Conservation (phyloP, 2,888 invertebrate species). For the Volucella zonaria region DNA sequence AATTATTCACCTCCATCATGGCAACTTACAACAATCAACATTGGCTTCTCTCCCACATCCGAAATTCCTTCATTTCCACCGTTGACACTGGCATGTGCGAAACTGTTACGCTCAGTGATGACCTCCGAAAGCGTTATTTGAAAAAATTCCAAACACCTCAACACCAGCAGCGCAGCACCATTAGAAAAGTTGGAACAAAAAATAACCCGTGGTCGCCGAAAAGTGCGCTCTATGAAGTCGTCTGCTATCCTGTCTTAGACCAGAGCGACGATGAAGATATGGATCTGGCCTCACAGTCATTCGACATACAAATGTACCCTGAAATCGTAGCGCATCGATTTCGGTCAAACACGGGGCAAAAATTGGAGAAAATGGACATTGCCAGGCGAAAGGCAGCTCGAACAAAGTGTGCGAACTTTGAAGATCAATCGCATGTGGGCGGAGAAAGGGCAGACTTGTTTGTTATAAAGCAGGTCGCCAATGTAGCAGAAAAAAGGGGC, state of each 20-base stretch:
- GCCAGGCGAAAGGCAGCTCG: conserved; percentile 88
- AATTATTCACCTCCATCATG: conserved; percentile 84
- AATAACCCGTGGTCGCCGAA: conserved; percentile 76
- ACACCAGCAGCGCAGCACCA: conserved; percentile 59
- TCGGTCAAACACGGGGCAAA: conserved; percentile 93
- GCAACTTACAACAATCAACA: conserved; percentile 96
- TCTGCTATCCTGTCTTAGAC: conserved; percentile 90
- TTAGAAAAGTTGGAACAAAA: conserved; percentile 46
- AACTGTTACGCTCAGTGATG: conserved; percentile 93
- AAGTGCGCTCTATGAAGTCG: conserved; percentile 80
- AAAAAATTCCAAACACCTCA: conserved; percentile 82
- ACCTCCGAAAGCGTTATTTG: conserved; percentile 87
- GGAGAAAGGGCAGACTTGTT: conserved; percentile 78
- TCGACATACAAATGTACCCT: conserved; percentile 75
- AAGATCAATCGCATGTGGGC: conserved; percentile 3
- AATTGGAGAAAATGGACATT: conserved; percentile 94
- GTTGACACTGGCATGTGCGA: conserved; percentile 98
- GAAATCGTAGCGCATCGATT: conserved; percentile 87
- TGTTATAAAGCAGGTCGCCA: conserved; percentile 75
- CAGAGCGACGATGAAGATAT: conserved; percentile 90
- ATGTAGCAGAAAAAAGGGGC: conserved; percentile 75
- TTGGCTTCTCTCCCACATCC: conserved; percentile 95
- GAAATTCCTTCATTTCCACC: conserved; percentile 96
- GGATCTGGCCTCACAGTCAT: no score
- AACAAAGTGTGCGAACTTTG: conserved; percentile 83